Conservation (phyloP, 1,140 invertebrate species). For the Macrosteles quadrilineatus region DNA sequence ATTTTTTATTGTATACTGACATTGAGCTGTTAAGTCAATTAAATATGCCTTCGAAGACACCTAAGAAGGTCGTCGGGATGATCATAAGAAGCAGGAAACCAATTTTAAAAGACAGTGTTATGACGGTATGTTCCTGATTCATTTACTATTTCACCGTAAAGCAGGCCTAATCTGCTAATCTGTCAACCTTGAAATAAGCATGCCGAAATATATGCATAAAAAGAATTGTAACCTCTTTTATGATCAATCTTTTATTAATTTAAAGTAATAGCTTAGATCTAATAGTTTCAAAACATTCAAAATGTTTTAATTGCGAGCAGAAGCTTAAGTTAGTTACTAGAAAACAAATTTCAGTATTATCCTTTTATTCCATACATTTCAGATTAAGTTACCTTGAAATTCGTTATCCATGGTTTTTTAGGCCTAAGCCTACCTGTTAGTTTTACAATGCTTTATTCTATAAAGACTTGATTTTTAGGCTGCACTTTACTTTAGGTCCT, state of each 20-base stretch:
- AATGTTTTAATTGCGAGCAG: background rate
- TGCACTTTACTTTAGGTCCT: no score
- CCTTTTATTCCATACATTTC: no score
- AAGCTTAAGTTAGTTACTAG: no score
- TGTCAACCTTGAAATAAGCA: background rate
- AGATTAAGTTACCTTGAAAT: no score
- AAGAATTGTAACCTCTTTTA: background rate
- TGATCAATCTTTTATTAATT: background rate
- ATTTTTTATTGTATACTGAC: no score
- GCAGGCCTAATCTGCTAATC: background rate
- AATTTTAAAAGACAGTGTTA: conserved; percentile 71
- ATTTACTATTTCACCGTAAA: conserved; percentile 8
- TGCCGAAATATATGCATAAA: background rate
- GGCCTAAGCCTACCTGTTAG: no score
- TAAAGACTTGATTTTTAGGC: no score
- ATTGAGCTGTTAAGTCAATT: background rate
- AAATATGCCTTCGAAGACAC: conserved; percentile 60
- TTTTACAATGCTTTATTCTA: no score
- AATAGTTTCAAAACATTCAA: background rate
- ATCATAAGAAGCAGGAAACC: conserved; percentile 70
- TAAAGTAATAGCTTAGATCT: background rate
- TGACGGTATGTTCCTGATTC: conserved; percentile 61
- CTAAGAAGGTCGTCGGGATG: conserved; percentile 64
- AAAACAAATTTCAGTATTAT: no score
- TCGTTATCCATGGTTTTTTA: no score